phyloP scores from a whole-genome alignment of 2,888 invertebrate species.

The Cristatella mucedo region DNA sequence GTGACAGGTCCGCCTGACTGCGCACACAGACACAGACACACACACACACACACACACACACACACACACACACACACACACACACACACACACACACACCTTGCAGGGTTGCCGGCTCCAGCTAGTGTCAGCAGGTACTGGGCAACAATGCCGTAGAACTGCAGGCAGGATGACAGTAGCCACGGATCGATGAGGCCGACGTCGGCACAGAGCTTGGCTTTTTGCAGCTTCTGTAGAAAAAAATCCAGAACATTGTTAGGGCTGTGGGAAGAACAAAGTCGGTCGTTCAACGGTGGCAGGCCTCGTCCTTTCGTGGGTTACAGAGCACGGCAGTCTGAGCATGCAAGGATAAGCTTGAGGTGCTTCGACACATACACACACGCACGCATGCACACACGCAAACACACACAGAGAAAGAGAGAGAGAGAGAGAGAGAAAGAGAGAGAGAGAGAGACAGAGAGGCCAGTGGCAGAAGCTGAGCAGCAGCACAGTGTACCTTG shows the following conservation, averaged over 20 bases:
- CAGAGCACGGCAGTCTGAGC: background rate
- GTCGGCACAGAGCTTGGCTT: conserved; percentile 79
- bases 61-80: background rate
- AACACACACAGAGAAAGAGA: background rate
- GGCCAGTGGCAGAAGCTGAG: too few relatives aligned
- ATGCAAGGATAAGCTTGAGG: background rate
- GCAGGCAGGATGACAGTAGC: conserved; percentile 61
- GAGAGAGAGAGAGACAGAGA: background rate
- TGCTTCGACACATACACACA: background rate
- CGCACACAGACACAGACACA: too few relatives aligned
- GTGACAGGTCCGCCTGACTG: too few relatives aligned
- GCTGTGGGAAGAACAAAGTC: too few relatives aligned
- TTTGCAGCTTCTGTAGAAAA: conserved; percentile 41
- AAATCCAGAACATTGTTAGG: too few relatives aligned
- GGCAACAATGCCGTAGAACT: conserved; percentile 72
- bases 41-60: conserved; percentile 4
- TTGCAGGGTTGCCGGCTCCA: conserved; percentile 24
- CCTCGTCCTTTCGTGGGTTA: too few relatives aligned
- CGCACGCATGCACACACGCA: too few relatives aligned
- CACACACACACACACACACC: conserved; percentile 15
- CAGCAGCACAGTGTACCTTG: too few relatives aligned
- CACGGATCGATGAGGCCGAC: conserved; percentile 70
- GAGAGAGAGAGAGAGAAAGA: background rate
- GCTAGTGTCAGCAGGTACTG: conserved; percentile 49
- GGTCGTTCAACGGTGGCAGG: too few relatives aligned